phyloP scores from a whole-genome alignment of 2,888 invertebrate genomes.

The Helicoverpa assulta region DNA sequence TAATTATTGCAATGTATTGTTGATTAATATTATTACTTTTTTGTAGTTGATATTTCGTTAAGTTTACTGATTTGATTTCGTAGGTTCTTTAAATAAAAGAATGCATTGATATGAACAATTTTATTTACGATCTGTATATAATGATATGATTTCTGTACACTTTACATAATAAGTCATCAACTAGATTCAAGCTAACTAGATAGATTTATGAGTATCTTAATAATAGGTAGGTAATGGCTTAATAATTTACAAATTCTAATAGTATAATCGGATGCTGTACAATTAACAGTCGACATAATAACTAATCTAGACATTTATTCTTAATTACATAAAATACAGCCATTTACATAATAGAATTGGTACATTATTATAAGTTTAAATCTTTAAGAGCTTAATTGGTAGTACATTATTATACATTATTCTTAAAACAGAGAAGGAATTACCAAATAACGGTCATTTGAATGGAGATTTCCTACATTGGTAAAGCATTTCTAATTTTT shows the following conservation, averaged over 20 bases:
- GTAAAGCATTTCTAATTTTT: conserved; percentile 85
- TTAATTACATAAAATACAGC: conserved; percentile 86
- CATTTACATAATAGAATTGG: conserved; percentile 83
- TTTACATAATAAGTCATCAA: conserved; percentile 86
- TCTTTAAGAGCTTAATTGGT: conserved; percentile 70
- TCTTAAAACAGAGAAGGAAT: conserved; percentile 66
- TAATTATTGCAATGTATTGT: conserved; percentile 10
- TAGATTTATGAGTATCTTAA: conserved; percentile 88
- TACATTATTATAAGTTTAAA: conserved; percentile 76
- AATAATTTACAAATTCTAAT: conserved; percentile 86
- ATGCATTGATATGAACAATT: conserved; percentile 86
- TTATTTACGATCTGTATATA: conserved; percentile 88
- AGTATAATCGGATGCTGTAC: conserved; percentile 85
- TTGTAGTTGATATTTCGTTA: conserved; percentile 34
- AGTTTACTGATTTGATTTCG: conserved; percentile 18
- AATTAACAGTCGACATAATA: conserved; percentile 83
- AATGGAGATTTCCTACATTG: conserved; percentile 79
- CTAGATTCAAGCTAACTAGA: conserved; percentile 89
- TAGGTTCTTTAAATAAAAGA: conserved; percentile 67
- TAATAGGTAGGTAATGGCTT: conserved; percentile 85
- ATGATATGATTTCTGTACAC: conserved; percentile 90
- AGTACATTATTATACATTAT: conserved; percentile 72
- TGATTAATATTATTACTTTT: conserved; percentile 6
- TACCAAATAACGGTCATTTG: conserved; percentile 71
- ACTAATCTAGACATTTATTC: conserved; percentile 70